Evolutionary conservation across 2,797 vertebrate genomes (phyloP).

Genomic region (Poecilia picta): DNA sequence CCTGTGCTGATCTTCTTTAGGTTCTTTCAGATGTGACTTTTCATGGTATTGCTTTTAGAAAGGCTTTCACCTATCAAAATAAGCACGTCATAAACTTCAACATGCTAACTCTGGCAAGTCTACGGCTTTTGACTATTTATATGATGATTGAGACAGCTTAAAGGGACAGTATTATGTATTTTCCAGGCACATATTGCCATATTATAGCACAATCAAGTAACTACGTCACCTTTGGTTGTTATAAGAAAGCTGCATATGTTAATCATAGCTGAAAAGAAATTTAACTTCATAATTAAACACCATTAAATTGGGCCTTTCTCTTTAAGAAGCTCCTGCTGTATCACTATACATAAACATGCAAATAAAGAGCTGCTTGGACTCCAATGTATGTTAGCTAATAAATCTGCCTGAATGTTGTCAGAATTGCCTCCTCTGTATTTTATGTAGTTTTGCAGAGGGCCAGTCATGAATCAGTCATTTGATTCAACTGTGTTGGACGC

Average conservation of each 20-base stretch:
- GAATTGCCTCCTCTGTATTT: neutral
- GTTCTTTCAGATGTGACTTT: neutral
- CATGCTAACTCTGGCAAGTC: neutral
- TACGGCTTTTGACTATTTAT: neutral
- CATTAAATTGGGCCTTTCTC: no score
- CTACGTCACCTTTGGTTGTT: no score
- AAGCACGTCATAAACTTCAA: neutral
- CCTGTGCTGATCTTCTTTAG: neutral
- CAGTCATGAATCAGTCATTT: neutral
- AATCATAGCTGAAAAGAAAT: no score
- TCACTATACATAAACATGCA: neutral
- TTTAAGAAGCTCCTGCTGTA: neutral
- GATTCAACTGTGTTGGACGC: neutral
- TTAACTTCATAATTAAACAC: no score
- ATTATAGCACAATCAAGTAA: no score
- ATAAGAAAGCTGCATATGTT: no score
- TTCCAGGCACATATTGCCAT: no score
- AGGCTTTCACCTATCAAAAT: neutral
- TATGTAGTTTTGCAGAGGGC: neutral
- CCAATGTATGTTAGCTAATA: neutral
- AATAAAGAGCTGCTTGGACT: neutral
- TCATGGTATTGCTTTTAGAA: neutral
- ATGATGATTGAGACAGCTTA: no score
- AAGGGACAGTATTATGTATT: no score
- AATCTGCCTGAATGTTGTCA: neutral